Evolutionary conservation across 35 echinoderm and acorn worm species (phyloP).

Genomic region (Heliocidaris erythrogramma): DNA sequence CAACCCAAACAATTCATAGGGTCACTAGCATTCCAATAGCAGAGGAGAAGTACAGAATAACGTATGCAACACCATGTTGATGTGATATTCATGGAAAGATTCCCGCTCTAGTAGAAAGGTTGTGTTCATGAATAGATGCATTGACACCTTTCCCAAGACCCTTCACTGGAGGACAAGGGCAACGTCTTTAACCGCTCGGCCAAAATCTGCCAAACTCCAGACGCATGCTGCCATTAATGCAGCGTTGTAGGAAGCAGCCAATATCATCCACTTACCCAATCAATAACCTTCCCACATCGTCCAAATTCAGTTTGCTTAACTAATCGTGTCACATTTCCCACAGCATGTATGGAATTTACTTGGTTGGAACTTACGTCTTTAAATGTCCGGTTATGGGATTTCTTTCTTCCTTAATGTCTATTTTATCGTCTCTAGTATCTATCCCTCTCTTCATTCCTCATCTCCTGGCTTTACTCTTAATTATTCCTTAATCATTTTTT

Average conservation of each 20-base stretch:
- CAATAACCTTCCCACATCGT: slow-evolving; percentile 34
- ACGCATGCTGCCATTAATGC: slow-evolving; percentile 8
- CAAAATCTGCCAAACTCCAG: not conserved
- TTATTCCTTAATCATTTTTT: no score
- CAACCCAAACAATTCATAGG: not conserved
- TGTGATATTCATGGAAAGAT: not conserved
- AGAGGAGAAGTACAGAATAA: not conserved
- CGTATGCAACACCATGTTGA: not conserved
- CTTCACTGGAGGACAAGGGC: not conserved
- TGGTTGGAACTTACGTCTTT: not conserved
- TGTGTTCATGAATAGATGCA: slow-evolving; percentile 10
- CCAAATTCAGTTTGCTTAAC: slow-evolving; percentile 29
- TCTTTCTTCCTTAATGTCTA: not conserved
- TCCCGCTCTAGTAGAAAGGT: not conserved
- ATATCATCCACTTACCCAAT: slow-evolving; percentile 40
- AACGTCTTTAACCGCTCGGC: slow-evolving; percentile 1
- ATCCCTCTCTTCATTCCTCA: no score
- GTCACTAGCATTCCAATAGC: not conserved
- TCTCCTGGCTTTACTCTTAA: no score
- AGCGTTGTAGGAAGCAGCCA: not conserved
- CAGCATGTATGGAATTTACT: slow-evolving; percentile 19
- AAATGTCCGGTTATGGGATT: not conserved
- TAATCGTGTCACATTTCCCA: slow-evolving; percentile 42
- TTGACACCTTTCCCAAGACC: not conserved
- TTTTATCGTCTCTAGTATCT: not conserved